These are phyloP conservation scores for Pseudococcus viburni DNA, from an alignment of 2,888 invertebrate genomes.

Conservation along the genomic window DNA sequence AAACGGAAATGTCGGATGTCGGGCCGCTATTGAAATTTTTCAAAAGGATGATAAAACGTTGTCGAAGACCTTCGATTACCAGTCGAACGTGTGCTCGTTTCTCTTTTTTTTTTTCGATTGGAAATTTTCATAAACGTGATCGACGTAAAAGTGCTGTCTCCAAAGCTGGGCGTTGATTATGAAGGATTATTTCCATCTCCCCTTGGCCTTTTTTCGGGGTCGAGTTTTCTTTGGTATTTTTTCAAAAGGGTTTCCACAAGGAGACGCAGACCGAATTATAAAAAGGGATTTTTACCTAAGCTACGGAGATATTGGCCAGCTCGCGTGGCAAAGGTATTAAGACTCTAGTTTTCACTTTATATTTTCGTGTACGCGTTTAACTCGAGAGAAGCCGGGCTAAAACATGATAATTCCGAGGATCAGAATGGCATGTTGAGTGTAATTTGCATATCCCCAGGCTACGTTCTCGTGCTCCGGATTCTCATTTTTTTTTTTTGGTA, in stretches of 20 bases:
- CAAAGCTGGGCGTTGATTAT: background rate
- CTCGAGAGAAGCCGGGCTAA: background rate
- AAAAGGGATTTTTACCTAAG: background rate
- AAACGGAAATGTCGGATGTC: conserved; percentile 29
- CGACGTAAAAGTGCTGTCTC: background rate
- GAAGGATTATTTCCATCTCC: background rate
- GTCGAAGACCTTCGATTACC: conserved; percentile 13
- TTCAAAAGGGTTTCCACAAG: too few relatives aligned
- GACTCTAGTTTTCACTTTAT: background rate
- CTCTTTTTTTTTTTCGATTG: background rate
- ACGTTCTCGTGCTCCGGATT: background rate
- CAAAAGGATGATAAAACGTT: conserved; percentile 6
- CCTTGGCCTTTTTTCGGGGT: background rate
- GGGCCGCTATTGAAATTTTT: background rate
- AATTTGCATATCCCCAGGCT: conserved; percentile 22
- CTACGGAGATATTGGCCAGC: background rate
- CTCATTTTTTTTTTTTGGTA: background rate
- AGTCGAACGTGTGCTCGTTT: conserved; percentile 12
- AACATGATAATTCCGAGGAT: background rate
- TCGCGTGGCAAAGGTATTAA: background rate
- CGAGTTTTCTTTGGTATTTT: background rate
- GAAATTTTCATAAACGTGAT: background rate
- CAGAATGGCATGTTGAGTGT: background rate
- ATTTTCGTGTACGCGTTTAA: background rate
- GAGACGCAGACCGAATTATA: background rate